Base-by-base conservation (phyloP, 1,140 invertebrate genomes). In the Drosophila lini region DNA sequence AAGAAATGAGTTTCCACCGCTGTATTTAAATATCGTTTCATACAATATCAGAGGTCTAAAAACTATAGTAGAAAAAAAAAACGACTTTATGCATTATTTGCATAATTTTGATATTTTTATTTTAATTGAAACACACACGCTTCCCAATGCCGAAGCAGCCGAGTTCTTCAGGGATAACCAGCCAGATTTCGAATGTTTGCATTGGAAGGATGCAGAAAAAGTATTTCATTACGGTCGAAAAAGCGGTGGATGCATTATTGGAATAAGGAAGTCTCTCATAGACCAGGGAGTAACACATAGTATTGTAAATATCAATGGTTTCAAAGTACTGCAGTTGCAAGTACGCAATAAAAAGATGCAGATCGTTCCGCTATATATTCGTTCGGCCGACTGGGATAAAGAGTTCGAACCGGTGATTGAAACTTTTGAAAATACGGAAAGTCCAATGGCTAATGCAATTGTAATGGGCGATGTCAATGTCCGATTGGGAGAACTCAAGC, bases 31-130 rank as follows among this genome's bases (percentile, higher is more conserved):
- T 11, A 64, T 64, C 0, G 38, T n/a, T 22, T 13, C 65, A 4
- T 68, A 64, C 19, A 68, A 68, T 11, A 64, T 68, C 7, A 48
- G 61, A n/a, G 65, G 65, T 42, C 45, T 68, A 0, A n/a, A 36
- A 28, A 36, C 60, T 6, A 68, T 64, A 34, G 22, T 34, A 1
- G n/a, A n/a, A n/a, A 6, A 28, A 1, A 25, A 64, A 3, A 19
- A 11, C 0, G 38, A 52, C 1, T 68, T 68, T 36, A 64, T 38
- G 5, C 8, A 28, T 9, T 68, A 68, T 19, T 10, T 68, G 4
- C 15, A 3, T 8, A 13, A 16, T 6, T 64, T 64, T 42, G 45
- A 64, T 47, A n/a, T 68, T 9, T 64, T 42, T 3, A 68, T 68
- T 36, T 52, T 68, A 52, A 15, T 68, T 13, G 60, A 64, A 42